These are phyloP conservation scores for Nycticebus coucang DNA, from an alignment of 2,113 vertebrate species.

Conservation along the genomic window DNA sequence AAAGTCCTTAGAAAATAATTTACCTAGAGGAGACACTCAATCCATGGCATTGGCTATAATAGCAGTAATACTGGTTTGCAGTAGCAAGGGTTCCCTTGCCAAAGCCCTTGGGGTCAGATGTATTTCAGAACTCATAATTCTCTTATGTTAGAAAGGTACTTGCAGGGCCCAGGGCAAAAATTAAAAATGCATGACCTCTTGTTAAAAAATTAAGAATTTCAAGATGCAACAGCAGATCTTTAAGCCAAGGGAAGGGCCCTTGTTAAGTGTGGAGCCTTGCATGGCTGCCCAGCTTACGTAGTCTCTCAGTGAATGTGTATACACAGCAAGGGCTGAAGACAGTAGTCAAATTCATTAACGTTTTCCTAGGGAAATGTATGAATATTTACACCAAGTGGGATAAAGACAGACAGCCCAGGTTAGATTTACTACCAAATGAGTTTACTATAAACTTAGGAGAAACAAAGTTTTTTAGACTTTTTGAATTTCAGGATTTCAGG, in stretches of 20 bases:
- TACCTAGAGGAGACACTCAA: not conserved
- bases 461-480: not conserved
- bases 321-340: not conserved
- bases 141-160: not conserved
- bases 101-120: not conserved
- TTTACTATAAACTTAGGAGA: not conserved
- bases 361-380: not conserved
- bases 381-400: not conserved
- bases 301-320: not conserved
- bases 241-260: not conserved
- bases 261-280: not conserved
- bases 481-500: constrained; percentile 1
- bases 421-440: not conserved
- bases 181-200: not conserved
- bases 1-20: not conserved
- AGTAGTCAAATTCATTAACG: not conserved
- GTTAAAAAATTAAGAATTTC: not conserved
- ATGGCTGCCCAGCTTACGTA: not conserved
- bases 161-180: not conserved
- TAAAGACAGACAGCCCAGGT: constrained; percentile 11
- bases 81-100: not conserved
- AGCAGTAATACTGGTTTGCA: not conserved
- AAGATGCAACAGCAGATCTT: not conserved
- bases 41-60: not conserved
- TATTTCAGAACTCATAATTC: constrained; percentile 1